These are phyloP conservation scores for Otus sunia DNA, from an alignment of 2,113 vertebrate genomes.

Conservation along the genomic window DNA sequence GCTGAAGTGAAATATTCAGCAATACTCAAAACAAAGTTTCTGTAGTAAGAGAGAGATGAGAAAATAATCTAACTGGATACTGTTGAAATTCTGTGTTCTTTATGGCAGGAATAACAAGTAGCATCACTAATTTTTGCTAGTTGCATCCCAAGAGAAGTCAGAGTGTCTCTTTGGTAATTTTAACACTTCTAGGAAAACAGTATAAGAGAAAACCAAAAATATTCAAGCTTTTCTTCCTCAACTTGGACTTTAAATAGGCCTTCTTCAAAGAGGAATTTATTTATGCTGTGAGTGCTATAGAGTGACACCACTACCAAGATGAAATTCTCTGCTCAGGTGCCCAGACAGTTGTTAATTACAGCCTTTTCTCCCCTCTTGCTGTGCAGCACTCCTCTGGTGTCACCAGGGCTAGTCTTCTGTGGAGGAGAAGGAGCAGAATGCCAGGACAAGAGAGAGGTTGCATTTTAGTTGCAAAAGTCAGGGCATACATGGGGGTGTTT, in stretches of 20 bases:
- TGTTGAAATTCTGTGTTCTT: neutral
- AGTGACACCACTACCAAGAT: neutral
- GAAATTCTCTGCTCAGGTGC: neutral
- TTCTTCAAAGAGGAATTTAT: neutral
- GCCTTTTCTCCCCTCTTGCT: neutral
- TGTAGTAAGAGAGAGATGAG: neutral
- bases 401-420: neutral
- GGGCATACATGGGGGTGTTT: neutral
- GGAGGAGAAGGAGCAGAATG: neutral
- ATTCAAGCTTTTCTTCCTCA: neutral
- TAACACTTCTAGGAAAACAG: neutral
- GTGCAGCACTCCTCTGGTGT: neutral
- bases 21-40: neutral
- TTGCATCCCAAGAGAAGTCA: neutral
- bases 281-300: neutral
- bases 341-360: neutral
- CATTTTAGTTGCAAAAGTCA: neutral
- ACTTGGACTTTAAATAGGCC: neutral
- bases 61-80: neutral
- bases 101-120: neutral
- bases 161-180: neutral
- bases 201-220: rapidly evolving
- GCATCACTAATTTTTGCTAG: neutral
- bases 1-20: neutral
- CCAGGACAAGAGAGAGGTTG: rapidly evolving